Percentiles rank a stretch among this genome's conserved stretches.
phyloP scores from a whole-genome alignment of 2,888 invertebrate genomes.

The Tipula vernalis region DNA sequence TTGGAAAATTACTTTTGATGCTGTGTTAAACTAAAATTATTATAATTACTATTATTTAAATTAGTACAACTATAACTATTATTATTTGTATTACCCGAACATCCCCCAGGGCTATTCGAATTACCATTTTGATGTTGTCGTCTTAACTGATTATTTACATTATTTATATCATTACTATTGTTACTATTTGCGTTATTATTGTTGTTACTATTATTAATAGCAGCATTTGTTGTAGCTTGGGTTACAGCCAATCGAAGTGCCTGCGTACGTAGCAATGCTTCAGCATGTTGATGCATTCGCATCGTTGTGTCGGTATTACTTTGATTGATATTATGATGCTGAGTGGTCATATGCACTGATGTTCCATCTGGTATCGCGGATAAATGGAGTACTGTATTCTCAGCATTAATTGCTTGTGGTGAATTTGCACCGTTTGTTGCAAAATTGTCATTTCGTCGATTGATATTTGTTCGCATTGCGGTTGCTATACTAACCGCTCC shows the following conservation, averaged over 20 bases:
- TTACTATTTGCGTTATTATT: conserved; percentile 17
- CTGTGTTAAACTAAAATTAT: neutral
- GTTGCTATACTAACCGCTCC: conserved; percentile 54
- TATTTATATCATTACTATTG: conserved; percentile 9
- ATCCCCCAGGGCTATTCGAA: neutral
- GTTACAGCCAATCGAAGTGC: conserved; percentile 70
- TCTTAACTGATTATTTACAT: neutral
- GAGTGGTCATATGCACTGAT: neutral
- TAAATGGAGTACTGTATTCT: neutral
- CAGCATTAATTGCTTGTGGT: neutral
- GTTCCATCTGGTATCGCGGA: conserved; percentile 18
- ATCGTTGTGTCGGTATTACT: conserved; percentile 38
- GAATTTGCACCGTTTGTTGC: conserved; percentile 12
- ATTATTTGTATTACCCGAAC: neutral
- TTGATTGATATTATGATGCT: conserved; percentile 27
- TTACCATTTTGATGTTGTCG: neutral
- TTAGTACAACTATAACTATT: neutral
- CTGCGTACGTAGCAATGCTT: conserved; percentile 69
- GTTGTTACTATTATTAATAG: conserved; percentile 7
- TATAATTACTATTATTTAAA: neutral
- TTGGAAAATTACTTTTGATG: neutral
- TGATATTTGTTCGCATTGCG: conserved; percentile 39
- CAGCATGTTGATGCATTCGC: conserved; percentile 69
- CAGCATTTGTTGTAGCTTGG: conserved; percentile 48
- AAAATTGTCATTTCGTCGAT: neutral